phyloP scores from a whole-genome alignment of 2,113 vertebrate species.

The Colistium nudipinnis region DNA sequence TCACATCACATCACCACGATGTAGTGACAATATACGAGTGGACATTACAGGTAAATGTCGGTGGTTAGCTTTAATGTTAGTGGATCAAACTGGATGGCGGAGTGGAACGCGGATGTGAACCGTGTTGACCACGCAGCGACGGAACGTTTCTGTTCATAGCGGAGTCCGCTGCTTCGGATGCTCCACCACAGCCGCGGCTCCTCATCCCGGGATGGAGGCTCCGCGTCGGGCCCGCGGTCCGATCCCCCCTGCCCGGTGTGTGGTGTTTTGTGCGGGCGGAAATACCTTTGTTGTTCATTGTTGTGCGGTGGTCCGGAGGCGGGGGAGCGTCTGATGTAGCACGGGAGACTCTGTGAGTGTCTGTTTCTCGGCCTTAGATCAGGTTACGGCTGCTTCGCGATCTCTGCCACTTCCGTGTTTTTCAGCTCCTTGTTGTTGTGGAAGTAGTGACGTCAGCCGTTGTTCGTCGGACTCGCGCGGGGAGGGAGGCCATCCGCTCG shows the following conservation, averaged over 20 bases:
- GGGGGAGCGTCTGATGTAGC: conserved; percentile 34
- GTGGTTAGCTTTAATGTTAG: too few relatives aligned
- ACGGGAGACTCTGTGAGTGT: conserved; percentile 46
- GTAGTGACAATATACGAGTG: too few relatives aligned
- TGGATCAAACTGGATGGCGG: too few relatives aligned
- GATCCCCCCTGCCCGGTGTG: not conserved
- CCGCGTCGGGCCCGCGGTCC: conserved; percentile 47
- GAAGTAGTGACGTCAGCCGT: conserved; percentile 75
- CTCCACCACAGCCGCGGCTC: conserved; percentile 42
- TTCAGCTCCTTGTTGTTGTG: conserved; percentile 80
- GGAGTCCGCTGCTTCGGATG: conserved; percentile 38
- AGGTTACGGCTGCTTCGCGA: conserved; percentile 64
- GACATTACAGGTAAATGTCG: too few relatives aligned
- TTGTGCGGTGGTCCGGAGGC: conserved; percentile 44
- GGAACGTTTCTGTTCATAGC: too few relatives aligned
- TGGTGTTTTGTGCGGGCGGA: not conserved
- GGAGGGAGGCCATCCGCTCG: conserved; percentile 22
- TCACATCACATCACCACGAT: too few relatives aligned
- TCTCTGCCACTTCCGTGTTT: conserved; percentile 85
- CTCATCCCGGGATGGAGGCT: conserved; percentile 18
- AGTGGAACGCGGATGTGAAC: too few relatives aligned
- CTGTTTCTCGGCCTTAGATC: conserved; percentile 63
- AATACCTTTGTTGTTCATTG: conserved; percentile 86
- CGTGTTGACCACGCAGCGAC: too few relatives aligned
- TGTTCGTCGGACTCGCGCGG: conserved; percentile 30